Evolutionary conservation across 2,888 invertebrate genomes (phyloP).

Genomic region (Lampropteryx suffumata): DNA sequence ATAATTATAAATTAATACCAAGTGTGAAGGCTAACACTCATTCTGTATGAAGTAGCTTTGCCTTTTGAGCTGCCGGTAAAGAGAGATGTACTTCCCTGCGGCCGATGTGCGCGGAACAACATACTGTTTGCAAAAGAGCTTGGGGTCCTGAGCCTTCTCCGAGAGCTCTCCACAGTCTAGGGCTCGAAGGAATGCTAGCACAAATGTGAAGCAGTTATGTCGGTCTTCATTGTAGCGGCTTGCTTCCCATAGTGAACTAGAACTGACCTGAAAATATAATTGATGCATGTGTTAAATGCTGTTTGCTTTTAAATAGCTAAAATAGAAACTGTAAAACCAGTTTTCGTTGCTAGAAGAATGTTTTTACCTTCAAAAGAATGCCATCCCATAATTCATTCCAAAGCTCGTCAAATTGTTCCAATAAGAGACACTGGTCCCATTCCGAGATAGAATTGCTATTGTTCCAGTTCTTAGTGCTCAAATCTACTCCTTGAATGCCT

Average conservation of each 20-base stretch:
- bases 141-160: slow-evolving; percentile 85
- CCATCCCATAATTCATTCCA: slow-evolving; percentile 92
- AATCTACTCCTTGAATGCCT: slow-evolving; percentile 84
- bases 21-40: slow-evolving; percentile 60
- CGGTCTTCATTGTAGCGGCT: slow-evolving; percentile 88
- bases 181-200: slow-evolving; percentile 89
- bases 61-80: slow-evolving; percentile 88
- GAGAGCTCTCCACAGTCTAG: slow-evolving; percentile 88
- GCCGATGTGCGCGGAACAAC: slow-evolving; percentile 91
- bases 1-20: slow-evolving; percentile 41
- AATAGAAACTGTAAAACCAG: slow-evolving; percentile 11
- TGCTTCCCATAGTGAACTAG: slow-evolving; percentile 85
- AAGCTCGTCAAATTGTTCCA: slow-evolving; percentile 86
- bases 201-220: slow-evolving; percentile 94
- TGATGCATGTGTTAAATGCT: neutral
- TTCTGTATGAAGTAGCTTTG: slow-evolving; percentile 75
- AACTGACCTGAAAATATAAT: slow-evolving; percentile 65
- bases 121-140: slow-evolving; percentile 90
- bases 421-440: slow-evolving; percentile 87
- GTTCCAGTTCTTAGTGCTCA: slow-evolving; percentile 85
- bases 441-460: slow-evolving; percentile 78
- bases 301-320: no score
- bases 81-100: slow-evolving; percentile 92
- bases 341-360: slow-evolving; percentile 4
- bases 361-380: slow-evolving; percentile 82